Percentiles rank a stretch among this genome's conserved stretches.
phyloP scores from a whole-genome alignment of 2,888 invertebrate species.

The Eilema caniola region DNA sequence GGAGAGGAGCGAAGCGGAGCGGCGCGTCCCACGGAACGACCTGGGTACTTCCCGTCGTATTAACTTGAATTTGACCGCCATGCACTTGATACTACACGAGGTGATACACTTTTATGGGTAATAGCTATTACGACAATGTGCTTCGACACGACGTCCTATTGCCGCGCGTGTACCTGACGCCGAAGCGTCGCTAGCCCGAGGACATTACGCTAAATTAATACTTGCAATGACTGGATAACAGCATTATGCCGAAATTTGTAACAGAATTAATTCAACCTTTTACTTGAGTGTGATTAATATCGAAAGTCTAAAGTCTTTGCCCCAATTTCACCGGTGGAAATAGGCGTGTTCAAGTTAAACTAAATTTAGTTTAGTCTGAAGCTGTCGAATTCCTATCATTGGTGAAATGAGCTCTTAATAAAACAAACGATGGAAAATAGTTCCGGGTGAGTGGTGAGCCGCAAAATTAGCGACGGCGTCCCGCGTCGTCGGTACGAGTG shows the following conservation, averaged over 20 bases:
- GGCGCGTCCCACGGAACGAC: not conserved
- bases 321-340: not conserved
- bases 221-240: not conserved
- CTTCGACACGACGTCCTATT: not conserved
- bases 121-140: conserved; percentile 1
- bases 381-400: not conserved
- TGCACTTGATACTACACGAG: not conserved
- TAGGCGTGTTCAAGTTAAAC: not conserved
- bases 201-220: not conserved
- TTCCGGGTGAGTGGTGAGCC: not conserved
- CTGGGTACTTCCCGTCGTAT: not conserved
- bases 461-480: too few relatives aligned
- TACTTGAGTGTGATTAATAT: too few relatives aligned
- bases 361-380: not conserved
- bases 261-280: not conserved
- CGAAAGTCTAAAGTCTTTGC: not conserved
- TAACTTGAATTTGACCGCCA: not conserved
- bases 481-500: too few relatives aligned
- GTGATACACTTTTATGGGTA: not conserved
- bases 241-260: not conserved
- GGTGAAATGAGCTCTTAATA: too few relatives aligned
- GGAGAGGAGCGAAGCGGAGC: too few relatives aligned
- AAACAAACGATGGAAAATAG: not conserved
- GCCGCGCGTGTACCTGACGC: not conserved
- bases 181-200: not conserved